Conservation (phyloP, 2,113 vertebrate genomes). For the Emydura subglobosa region DNA sequence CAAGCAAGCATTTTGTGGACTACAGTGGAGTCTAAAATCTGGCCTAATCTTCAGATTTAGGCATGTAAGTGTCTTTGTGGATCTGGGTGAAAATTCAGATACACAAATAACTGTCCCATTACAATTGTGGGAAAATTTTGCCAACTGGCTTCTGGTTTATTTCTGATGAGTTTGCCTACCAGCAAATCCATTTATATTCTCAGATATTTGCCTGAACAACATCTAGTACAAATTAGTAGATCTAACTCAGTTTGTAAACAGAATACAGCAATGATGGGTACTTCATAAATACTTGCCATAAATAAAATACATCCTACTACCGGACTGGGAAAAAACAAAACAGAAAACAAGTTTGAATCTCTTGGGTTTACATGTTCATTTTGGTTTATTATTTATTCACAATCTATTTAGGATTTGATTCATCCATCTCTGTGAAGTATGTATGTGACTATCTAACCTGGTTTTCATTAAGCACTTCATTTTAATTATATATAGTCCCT, state of each 20-base stretch:
- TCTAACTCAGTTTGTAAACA: conserved; percentile 50
- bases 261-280: background rate
- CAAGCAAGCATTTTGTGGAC: background rate
- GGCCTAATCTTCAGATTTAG: background rate
- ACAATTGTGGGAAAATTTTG: conserved; percentile 27
- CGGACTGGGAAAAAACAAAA: background rate
- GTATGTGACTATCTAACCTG: background rate
- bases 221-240: conserved; percentile 34
- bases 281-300: conserved; percentile 26
- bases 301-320: background rate
- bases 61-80: background rate
- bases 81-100: background rate
- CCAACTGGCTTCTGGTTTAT: conserved; percentile 15
- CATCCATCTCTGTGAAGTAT: conserved; percentile 31
- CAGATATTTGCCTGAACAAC: background rate
- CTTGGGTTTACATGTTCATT: conserved; percentile 14
- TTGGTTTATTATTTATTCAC: background rate
- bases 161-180: conserved; percentile 45
- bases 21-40: background rate
- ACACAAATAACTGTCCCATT: conserved; percentile 40
- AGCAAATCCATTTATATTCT: conserved; percentile 20
- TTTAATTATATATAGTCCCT: background rate
- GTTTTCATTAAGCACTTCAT: background rate
- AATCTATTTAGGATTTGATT: background rate
- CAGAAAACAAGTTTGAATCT: background rate